Conservation (phyloP, 2,888 invertebrate species). For the Hyppa rectilinea region DNA sequence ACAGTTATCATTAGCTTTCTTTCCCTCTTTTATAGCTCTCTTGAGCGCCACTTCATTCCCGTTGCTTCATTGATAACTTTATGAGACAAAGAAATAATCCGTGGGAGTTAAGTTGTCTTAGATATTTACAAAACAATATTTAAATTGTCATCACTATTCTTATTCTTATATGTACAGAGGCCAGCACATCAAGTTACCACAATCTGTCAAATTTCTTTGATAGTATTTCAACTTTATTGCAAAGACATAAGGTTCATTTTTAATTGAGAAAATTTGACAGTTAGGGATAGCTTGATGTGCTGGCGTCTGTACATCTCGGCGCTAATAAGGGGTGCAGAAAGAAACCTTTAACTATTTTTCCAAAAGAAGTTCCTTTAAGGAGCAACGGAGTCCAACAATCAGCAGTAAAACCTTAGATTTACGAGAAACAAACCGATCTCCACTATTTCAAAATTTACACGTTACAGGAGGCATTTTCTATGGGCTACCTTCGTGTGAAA, state of each 20-base stretch:
- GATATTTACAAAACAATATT: not conserved
- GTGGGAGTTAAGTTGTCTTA: not conserved
- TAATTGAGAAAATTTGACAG: too few relatives aligned
- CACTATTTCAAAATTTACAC: slow-evolving; percentile 21
- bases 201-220: too few relatives aligned
- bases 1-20: slow-evolving; percentile 53
- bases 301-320: too few relatives aligned
- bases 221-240: too few relatives aligned
- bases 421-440: slow-evolving; percentile 9
- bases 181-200: too few relatives aligned
- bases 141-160: too few relatives aligned
- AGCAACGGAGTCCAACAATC: not conserved
- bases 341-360: not conserved
- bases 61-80: slow-evolving; percentile 37
- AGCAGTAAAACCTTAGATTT: slow-evolving; percentile 21
- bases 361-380: not conserved
- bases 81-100: slow-evolving; percentile 21
- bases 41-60: slow-evolving; percentile 36
- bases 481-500: not conserved
- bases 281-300: too few relatives aligned
- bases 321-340: not conserved
- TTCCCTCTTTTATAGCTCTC: slow-evolving; percentile 72
- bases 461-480: not conserved
- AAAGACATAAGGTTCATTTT: too few relatives aligned
- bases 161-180: too few relatives aligned